Base-by-base conservation (phyloP, 2,888 invertebrate genomes). In the Acrobasis repandana region DNA sequence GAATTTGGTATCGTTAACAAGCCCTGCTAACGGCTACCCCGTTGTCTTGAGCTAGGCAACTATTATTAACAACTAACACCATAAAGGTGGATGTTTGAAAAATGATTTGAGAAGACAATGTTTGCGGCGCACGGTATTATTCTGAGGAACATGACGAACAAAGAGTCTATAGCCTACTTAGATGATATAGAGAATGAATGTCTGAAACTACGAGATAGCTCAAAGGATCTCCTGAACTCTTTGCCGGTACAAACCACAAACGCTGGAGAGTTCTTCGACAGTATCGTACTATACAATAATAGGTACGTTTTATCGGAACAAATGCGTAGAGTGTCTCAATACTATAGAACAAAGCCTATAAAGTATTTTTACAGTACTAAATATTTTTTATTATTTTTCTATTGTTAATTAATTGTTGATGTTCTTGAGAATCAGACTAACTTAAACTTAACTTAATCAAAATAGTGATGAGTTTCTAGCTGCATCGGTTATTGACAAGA, bases 291-390 rank as follows among this genome's bases (percentile, higher is more conserved):
- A 65, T 90, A 88, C 63, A 92, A 92, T 65, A 92, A 91, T 63
- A n/a, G n/a, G n/a, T n/a, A 90, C 90, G 57, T 85, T 88, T 68
- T 92, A 87, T 68, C 85, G 88, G 75, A 87, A 90, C 73, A 85
- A 92, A 86, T 83, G 93, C 92, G 67, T 95, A 94, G 85, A 96
- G 94, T 91, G 94, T 94, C 71, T 90, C 58, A 70, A 75, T 46
- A 80, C 76, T 58, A 86, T 90, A 67, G 83, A 86, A 67, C 83
- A 83, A 69, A 74, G 67, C 34, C 60, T 65, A 64, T 65, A 67
- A 66, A 61, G 28, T 54, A 59, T 43, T 43, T 43, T 43, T 43
- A 43, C 14, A n/a, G 46, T 46, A 52, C 14, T 51, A 47, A 59
- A 5, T 52, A 11, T 34, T 60, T 60, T 58, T 33, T 54, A 50